phyloP scores from a whole-genome alignment of 2,797 vertebrate genomes.

The Sciaenops ocellatus region DNA sequence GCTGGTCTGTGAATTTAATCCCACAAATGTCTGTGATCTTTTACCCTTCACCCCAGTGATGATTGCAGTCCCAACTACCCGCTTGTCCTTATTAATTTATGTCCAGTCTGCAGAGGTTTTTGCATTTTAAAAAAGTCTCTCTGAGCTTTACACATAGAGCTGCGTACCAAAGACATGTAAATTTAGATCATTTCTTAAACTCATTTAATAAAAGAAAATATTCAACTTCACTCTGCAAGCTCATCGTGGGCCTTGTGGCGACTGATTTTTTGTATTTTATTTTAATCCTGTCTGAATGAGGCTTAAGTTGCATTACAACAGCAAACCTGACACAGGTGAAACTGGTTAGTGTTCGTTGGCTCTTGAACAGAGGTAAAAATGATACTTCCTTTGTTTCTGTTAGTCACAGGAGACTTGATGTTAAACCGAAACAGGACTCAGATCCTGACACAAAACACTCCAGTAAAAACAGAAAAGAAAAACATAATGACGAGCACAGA shows the following conservation, averaged over 20 bases:
- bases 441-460: constrained; percentile 71
- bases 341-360: constrained; percentile 13
- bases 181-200: background rate
- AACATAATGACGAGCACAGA: constrained; percentile 54
- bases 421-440: constrained; percentile 68
- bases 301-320: background rate
- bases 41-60: background rate
- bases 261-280: background rate
- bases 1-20: too few relatives aligned
- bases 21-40: background rate
- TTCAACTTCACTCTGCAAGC: background rate
- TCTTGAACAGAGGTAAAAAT: constrained; percentile 34
- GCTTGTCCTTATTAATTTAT: background rate
- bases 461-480: constrained; percentile 73
- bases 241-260: background rate
- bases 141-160: background rate
- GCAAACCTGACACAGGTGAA: background rate
- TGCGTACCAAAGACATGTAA: background rate
- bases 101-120: background rate
- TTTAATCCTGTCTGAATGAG: background rate
- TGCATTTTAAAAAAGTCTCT: background rate
- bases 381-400: constrained; percentile 66
- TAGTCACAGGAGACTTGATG: constrained; percentile 75
- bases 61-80: background rate
- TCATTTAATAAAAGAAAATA: background rate